Base-by-base conservation (phyloP, 2,888 invertebrate genomes). In the Hybos culiciformis region DNA sequence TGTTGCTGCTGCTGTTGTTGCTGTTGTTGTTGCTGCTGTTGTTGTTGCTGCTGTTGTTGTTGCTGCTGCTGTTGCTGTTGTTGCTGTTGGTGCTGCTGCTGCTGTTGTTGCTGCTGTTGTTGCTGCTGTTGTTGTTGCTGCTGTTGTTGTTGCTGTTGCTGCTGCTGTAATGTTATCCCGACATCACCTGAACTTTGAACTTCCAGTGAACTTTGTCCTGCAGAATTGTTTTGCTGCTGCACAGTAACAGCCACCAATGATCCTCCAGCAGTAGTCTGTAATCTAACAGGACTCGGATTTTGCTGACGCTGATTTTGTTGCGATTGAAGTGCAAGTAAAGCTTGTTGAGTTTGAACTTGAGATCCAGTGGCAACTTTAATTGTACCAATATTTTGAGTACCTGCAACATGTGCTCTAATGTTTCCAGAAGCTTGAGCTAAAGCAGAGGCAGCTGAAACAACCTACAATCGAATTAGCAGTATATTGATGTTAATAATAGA, bases 241-340 rank as follows among this genome's bases (percentile, higher is more conserved):
- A 75, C 72, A 12, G 72, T 68, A 15, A 78, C 77, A 5, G 75
- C 71, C 8, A 78, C 68, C 20, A 74, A 59, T 24, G 73, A 73
- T 7, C 71, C 67, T 29, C 69, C 59, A 42, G 61, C 63, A 41
- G 60, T 68, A 18, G 75, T 69, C 58, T 77, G 73, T 48, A 76
- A 67, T 40, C 74, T 70, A 20, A 78, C 76, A 45, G 75, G 78
- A 56, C 74, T 76, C 5, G 71, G 63, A 49, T 67, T 70, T 51
- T 74, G 73, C 3, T 73, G 60, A 61, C 68, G 74, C 56, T 67
- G 72, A n/a, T n/a, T n/a, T 50, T 68, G 71, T 52, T 68, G 71
- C 46, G 63, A 73, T 51, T 71, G 71, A 15, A 73, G 69, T 54
- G 74, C 73, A 17, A 70, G 72, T 37, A 74, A 60, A 7, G 75